These are phyloP conservation scores for Nephrotoma flavescens DNA, from an alignment of 2,888 invertebrate species.

Conservation along the genomic window DNA sequence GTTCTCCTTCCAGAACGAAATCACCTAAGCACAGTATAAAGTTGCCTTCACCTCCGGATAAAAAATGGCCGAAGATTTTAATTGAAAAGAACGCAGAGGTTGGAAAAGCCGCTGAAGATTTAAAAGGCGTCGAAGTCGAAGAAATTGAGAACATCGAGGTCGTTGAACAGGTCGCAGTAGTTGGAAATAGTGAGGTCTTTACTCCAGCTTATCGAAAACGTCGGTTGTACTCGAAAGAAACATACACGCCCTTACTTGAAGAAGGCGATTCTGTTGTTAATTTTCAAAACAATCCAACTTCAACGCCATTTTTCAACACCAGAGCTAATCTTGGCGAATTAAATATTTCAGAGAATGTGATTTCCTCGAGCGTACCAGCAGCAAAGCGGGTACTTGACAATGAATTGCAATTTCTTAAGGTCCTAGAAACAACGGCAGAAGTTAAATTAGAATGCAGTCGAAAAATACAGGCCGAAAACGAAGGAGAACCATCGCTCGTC, in stretches of 20 bases:
- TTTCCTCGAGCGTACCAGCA: no score
- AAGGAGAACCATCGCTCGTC: neutral
- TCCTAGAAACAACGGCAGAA: neutral
- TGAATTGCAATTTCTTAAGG: no score
- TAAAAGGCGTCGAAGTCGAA: no score
- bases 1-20: neutral
- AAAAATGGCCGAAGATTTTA: neutral
- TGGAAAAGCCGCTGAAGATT: no score
- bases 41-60: neutral
- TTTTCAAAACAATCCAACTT: neutral
- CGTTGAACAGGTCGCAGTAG: no score
- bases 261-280: neutral
- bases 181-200: no score
- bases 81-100: neutral
- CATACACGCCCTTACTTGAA: neutral
- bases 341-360: neutral
- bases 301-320: neutral
- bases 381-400: neutral
- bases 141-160: no score
- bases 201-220: neutral
- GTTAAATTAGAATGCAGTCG: neutral
- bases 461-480: neutral
- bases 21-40: neutral
- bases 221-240: neutral
- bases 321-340: neutral